Evolutionary conservation across 2,113 vertebrate species (phyloP).

Genomic region (Apteryx owenii): DNA sequence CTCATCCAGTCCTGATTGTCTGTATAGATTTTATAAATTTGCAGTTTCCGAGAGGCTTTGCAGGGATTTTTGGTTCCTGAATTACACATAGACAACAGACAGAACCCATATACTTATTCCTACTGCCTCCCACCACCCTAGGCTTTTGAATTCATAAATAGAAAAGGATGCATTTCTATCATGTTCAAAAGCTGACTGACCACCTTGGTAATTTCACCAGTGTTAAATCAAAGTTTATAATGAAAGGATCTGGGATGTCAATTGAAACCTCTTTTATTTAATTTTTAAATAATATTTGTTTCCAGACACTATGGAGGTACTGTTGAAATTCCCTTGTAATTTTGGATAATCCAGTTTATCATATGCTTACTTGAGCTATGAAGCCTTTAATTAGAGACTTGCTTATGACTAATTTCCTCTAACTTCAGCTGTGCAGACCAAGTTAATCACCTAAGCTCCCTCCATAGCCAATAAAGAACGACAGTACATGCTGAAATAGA

Average conservation of each 20-base stretch:
- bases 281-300: not conserved
- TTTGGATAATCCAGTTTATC: not conserved
- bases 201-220: not conserved
- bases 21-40: not conserved
- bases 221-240: not conserved
- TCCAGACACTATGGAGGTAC: not conserved
- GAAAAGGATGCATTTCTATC: not conserved
- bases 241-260: not conserved
- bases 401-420: conserved; percentile 8
- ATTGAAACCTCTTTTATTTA: not conserved
- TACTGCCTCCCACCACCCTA: not conserved
- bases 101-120: not conserved
- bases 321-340: not conserved
- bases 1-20: not conserved
- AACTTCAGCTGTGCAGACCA: not conserved
- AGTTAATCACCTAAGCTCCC: not conserved
- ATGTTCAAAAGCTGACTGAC: not conserved
- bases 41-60: not conserved
- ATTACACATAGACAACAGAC: not conserved
- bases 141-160: not conserved
- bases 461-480: not conserved
- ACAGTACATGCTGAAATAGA: not conserved
- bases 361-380: not conserved
- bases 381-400: not conserved
- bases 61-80: not conserved